A percentile compares a stretch with the other conserved stretches of the same genome.
phyloP scores from a whole-genome alignment of 2,797 vertebrate species.

The Spinus olivaceus region DNA sequence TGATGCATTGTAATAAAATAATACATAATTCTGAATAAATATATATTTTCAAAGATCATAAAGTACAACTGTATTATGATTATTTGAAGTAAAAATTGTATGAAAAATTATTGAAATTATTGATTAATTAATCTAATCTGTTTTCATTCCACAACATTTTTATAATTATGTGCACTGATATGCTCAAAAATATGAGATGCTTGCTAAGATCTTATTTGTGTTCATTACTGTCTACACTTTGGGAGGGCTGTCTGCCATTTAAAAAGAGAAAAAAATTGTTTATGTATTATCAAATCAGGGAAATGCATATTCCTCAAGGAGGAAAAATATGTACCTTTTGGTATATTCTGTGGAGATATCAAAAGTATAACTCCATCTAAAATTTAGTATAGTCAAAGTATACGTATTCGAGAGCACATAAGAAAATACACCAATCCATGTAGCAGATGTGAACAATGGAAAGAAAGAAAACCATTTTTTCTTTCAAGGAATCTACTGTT shows the following conservation, averaged over 20 bases:
- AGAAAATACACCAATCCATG: neutral
- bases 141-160: neutral
- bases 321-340: neutral
- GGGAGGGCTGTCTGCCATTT: neutral
- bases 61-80: neutral
- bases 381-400: neutral
- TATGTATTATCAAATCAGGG: neutral
- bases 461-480: neutral
- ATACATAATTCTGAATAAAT: neutral
- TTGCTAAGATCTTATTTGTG: neutral
- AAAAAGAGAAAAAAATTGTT: neutral
- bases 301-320: neutral
- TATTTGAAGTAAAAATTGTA: neutral
- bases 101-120: neutral
- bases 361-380: neutral
- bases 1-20: neutral
- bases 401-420: neutral
- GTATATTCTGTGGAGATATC: neutral
- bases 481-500: neutral
- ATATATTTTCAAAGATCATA: neutral
- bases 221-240: neutral
- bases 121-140: fast-evolving
- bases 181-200: neutral
- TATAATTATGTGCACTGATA: neutral
- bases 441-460: neutral